Evolutionary conservation across 2,113 vertebrate species (phyloP).

Genomic region (Danio rerio): DNA sequence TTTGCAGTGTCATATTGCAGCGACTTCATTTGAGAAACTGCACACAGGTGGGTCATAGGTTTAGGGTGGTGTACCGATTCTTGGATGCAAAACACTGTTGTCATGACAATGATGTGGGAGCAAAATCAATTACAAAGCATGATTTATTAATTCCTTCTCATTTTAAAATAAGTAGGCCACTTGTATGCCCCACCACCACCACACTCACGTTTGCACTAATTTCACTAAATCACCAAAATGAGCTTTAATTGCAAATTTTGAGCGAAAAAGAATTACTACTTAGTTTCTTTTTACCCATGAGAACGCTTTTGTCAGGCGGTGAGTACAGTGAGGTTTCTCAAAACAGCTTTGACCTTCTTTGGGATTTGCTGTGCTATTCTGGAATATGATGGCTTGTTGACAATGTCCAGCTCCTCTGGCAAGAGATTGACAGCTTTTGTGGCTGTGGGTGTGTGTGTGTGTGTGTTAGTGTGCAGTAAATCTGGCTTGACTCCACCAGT

Average conservation of each 20-base stretch:
- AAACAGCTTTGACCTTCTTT: slow-evolving; percentile 27
- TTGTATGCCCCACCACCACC: slow-evolving; percentile 27
- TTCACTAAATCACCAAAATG: slow-evolving; percentile 46
- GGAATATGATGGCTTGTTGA: slow-evolving; percentile 17
- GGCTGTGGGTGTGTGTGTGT: not conserved
- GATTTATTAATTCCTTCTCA: slow-evolving; percentile 74
- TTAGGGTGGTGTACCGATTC: not conserved
- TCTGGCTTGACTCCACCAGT: not conserved
- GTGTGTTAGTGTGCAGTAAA: not conserved
- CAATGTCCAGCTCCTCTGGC: slow-evolving; percentile 28
- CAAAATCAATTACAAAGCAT: slow-evolving; percentile 72
- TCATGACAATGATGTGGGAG: slow-evolving; percentile 56
- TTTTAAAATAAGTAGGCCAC: slow-evolving; percentile 68
- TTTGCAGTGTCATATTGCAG: slow-evolving; percentile 32
- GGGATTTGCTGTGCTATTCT: slow-evolving; percentile 32
- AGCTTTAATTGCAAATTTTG: slow-evolving; percentile 35
- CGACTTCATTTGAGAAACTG: slow-evolving; percentile 24
- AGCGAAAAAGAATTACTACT: not conserved
- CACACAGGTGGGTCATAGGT: slow-evolving; percentile 1
- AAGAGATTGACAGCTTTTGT: slow-evolving; percentile 21
- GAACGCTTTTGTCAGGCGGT: not conserved
- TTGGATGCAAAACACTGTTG: slow-evolving; percentile 32
- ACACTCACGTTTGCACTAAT: slow-evolving; percentile 16
- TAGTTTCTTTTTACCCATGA: slow-evolving; percentile 30
- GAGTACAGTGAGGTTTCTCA: not conserved